Evolutionary conservation across 2,113 vertebrate species (phyloP).

Genomic region (Phoenicopterus ruber): DNA sequence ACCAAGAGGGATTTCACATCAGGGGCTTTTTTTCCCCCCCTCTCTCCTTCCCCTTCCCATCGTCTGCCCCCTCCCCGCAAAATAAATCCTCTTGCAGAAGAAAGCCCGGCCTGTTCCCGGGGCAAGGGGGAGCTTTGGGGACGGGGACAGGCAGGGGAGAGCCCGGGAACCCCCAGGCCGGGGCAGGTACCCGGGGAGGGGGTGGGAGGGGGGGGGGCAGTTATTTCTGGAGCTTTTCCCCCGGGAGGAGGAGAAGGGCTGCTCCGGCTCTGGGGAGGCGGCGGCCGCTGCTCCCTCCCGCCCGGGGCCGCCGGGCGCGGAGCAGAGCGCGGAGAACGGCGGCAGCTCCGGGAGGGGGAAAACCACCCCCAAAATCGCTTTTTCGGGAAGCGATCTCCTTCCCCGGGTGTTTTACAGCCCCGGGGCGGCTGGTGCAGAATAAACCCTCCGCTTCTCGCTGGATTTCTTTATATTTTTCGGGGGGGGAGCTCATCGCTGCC

Average conservation of each 20-base stretch:
- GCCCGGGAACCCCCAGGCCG: background rate
- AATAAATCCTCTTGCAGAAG: background rate
- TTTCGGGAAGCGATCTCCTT: background rate
- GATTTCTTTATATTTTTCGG: background rate
- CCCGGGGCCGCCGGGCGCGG: background rate
- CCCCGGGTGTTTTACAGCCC: background rate
- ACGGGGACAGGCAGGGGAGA: background rate
- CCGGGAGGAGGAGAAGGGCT: background rate
- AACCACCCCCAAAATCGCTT: background rate
- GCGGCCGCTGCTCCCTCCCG: background rate
- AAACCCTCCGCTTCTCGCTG: background rate
- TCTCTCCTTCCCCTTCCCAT: no score
- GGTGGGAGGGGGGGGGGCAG: background rate
- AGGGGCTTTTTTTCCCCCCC: background rate
- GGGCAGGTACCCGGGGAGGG: background rate
- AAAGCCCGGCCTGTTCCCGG: background rate
- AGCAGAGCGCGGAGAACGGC: background rate
- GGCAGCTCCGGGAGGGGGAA: background rate
- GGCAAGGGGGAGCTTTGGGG: background rate
- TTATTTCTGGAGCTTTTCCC: background rate
- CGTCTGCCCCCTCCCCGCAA: fast-evolving
- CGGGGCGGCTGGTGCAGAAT: background rate
- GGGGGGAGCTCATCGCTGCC: background rate
- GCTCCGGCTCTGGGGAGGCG: background rate
- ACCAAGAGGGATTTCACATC: constrained; percentile 17